A percentile compares a stretch with the other conserved stretches of the same genome.
Conservation (phyloP, 2,113 vertebrate genomes). For the Saiga tatarica region DNA sequence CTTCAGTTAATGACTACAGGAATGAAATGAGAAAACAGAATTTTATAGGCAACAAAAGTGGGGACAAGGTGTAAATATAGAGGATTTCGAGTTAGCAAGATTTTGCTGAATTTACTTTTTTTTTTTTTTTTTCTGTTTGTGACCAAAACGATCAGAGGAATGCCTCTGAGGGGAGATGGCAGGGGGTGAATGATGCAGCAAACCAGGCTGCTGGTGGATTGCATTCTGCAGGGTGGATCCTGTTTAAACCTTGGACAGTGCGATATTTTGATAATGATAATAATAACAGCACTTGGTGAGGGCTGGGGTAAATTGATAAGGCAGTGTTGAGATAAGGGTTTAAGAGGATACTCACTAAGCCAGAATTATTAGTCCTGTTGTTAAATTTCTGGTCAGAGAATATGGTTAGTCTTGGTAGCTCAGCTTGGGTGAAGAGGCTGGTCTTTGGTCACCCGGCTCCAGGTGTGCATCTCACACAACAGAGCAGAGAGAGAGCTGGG, state of each 20-base stretch:
- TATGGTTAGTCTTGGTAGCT: not conserved
- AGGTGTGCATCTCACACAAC: not conserved
- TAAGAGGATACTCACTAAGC: conserved; percentile 28
- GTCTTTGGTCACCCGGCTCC: not conserved
- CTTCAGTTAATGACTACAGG: not conserved
- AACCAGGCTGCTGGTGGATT: fast-evolving
- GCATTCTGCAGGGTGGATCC: not conserved
- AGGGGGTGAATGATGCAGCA: not conserved
- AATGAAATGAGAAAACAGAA: not conserved
- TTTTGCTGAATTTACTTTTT: conserved; percentile 9
- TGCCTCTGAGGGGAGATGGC: not conserved
- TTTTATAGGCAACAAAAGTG: not conserved
- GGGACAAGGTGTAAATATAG: not conserved
- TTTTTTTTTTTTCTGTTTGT: not conserved
- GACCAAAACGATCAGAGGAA: not conserved
- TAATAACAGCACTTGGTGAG: not conserved
- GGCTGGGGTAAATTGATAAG: not conserved
- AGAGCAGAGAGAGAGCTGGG: not conserved
- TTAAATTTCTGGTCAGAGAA: not conserved
- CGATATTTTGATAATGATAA: not conserved
- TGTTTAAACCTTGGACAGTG: not conserved
- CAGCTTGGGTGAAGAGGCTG: not conserved
- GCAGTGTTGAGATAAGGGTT: not conserved
- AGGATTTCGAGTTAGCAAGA: not conserved
- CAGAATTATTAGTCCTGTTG: not conserved